Base-by-base conservation (phyloP, 2,888 invertebrate species). In the Metopia argyrocephala region DNA sequence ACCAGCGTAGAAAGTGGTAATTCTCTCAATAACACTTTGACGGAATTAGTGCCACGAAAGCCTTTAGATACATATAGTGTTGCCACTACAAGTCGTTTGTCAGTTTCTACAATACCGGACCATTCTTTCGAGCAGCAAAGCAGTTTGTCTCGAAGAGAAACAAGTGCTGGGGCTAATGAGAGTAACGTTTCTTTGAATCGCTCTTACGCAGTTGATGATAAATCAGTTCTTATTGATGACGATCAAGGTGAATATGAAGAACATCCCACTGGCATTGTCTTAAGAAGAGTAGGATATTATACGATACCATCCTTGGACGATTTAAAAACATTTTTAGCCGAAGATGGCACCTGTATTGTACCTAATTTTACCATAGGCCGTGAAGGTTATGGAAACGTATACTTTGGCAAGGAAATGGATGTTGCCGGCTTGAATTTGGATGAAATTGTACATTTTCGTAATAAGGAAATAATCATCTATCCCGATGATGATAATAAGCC, bases 381-480 rank as follows among this genome's bases (percentile, higher is more conserved):
- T 7, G 93, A 94, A 84, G 96, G 96, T 84, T 98, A 97, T 89
- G 98, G 98, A 3, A 97, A 96, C 87, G 95, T 98, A 0, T 95
- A 93, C 89, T 98, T 95, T 87, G 93, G 95, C 64, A 96, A 96
- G 66, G 93, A 94, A 65, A 94, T 97, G 61, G 95, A 98, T 87
- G 94, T 98, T 3, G 93, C 95, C 2, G 95, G 95, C 2, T 89
- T 98, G 57, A 96, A 98, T 89, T 89, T 98, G 15, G 98, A 98
- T 89, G 94, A 95, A 82, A 93, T 95, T 64, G 95, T 99, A 0
- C 95, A 96, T 87, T 97, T 99, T 91, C 93, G 97, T 3, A 95
- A 97, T 89, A 97, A 98, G 88, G 98, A 99, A 91, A 95, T 99
- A 2, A 95, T 96, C 21, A 94, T 99, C 4, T 99, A 99, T 91